phyloP scores from a whole-genome alignment of 2,797 vertebrate species.

The Characodon lateralis region DNA sequence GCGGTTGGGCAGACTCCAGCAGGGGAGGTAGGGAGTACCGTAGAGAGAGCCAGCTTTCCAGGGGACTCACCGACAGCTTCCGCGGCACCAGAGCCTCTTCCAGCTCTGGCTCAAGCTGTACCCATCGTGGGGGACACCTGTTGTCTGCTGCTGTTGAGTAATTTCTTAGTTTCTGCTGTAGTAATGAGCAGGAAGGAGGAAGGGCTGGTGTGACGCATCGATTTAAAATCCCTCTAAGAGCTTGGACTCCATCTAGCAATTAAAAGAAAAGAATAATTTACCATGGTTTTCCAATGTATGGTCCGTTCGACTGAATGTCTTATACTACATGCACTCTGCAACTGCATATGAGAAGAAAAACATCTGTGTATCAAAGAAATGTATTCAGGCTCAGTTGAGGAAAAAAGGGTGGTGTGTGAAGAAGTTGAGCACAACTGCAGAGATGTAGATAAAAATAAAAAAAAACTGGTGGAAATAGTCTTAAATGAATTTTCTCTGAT shows the following conservation, averaged over 20 bases:
- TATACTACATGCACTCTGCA: background rate
- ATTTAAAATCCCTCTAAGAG: conserved; percentile 53
- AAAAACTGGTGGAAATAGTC: background rate
- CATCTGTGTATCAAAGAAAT: background rate
- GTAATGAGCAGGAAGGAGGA: conserved; percentile 39
- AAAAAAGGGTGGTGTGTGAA: background rate
- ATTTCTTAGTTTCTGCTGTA: conserved; percentile 48
- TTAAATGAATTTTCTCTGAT: background rate
- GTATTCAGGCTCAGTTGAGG: too few relatives aligned
- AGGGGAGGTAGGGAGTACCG: conserved; percentile 83
- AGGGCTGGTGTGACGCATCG: conserved; percentile 25
- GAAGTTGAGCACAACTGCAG: background rate
- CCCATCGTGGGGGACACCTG: conserved; percentile 75
- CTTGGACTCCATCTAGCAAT: conserved; percentile 63
- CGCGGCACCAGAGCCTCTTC: conserved; percentile 91
- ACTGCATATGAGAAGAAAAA: background rate
- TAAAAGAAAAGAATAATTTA: background rate
- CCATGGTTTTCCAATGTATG: background rate
- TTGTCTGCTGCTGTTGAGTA: conserved; percentile 81
- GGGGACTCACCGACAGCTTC: conserved; percentile 89
- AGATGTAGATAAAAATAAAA: background rate
- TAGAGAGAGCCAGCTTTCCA: conserved; percentile 92
- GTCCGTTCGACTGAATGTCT: background rate
- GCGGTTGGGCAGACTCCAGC: conserved; percentile 41
- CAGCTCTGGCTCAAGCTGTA: conserved; percentile 83